Conservation (phyloP, 2,113 vertebrate genomes). For the Tauraco erythrolophus region DNA sequence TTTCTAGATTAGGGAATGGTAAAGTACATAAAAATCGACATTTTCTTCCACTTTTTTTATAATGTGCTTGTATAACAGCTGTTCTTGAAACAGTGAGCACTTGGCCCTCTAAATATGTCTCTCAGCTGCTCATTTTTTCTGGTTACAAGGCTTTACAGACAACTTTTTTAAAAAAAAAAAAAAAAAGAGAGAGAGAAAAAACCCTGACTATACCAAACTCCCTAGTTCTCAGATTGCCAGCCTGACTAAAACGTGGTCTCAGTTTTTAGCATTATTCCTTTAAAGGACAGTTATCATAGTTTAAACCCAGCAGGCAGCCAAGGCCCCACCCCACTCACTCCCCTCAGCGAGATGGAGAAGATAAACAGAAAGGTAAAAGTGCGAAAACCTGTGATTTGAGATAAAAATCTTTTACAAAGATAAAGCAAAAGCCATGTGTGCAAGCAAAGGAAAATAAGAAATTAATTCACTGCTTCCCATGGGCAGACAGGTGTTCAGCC, state of each 20-base stretch:
- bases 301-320: background rate
- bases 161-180: background rate
- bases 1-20: background rate
- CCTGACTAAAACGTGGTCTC: background rate
- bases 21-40: background rate
- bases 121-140: background rate
- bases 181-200: fast-evolving
- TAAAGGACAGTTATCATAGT: background rate
- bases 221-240: background rate
- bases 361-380: background rate
- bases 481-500: background rate
- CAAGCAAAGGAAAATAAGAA: background rate
- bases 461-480: background rate
- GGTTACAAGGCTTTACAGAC: background rate
- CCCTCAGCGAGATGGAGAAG: fast-evolving
- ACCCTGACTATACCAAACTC: background rate
- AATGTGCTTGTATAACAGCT: background rate
- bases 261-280: background rate
- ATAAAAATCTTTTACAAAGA: background rate
- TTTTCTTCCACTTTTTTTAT: background rate
- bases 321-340: background rate
- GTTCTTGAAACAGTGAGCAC: background rate
- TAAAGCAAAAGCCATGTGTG: fast-evolving
- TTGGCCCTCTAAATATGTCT: background rate
- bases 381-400: fast-evolving